Evolutionary conservation across 2,888 invertebrate species (phyloP).

Genomic region (Diaperis boleti): DNA sequence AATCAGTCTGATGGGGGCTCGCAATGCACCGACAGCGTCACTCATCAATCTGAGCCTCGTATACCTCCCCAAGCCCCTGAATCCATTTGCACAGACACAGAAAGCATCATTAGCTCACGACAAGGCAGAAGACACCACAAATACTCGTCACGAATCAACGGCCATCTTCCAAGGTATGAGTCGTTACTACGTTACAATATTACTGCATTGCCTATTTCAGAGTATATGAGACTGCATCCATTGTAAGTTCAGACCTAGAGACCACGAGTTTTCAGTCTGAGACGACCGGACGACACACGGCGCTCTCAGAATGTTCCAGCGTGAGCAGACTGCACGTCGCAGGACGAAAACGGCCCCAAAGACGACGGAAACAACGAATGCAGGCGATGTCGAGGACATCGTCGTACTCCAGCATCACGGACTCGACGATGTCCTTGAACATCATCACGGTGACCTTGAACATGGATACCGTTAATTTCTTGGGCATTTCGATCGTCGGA

Average conservation of each 20-base stretch:
- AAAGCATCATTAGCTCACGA: constrained; percentile 84
- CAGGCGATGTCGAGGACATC: constrained; percentile 76
- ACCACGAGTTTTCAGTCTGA: constrained; percentile 93
- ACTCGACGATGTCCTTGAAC: constrained; percentile 99
- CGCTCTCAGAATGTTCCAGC: constrained; percentile 78
- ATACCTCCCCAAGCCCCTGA: constrained; percentile 67
- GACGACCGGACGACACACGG: constrained; percentile 79
- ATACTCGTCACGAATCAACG: constrained; percentile 68
- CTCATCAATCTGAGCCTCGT: constrained; percentile 65
- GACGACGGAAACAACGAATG: constrained; percentile 84
- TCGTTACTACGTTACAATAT: not conserved
- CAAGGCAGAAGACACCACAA: constrained; percentile 76
- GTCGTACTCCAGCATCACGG: constrained; percentile 98
- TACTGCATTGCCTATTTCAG: too few relatives aligned
- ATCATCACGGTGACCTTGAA: constrained; percentile 97
- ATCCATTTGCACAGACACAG: constrained; percentile 80
- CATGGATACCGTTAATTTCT: constrained; percentile 97
- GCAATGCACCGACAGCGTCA: constrained; percentile 84
- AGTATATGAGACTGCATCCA: constrained; percentile 94
- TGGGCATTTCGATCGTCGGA: constrained; percentile 98
- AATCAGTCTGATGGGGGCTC: constrained; percentile 79
- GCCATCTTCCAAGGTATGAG: constrained; percentile 63
- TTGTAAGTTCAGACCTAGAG: constrained; percentile 95
- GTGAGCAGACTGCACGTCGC: constrained; percentile 80
- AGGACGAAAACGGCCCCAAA: constrained; percentile 79